phyloP scores from a whole-genome alignment of 2,888 invertebrate genomes.

The Lamellibrachia satsuma region DNA sequence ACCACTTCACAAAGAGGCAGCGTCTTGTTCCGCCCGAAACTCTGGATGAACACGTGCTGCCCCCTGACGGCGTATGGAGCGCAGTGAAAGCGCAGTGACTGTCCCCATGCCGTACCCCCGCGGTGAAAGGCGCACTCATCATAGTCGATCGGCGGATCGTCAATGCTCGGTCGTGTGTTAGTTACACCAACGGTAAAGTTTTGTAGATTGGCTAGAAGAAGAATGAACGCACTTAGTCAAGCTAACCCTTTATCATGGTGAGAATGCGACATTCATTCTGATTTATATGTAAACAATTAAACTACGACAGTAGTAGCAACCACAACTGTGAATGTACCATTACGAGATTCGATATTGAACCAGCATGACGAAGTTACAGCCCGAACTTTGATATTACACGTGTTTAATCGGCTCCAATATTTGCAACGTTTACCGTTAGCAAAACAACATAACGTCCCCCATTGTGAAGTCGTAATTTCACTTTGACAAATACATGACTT shows the following conservation, averaged over 20 bases:
- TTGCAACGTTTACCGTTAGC: no score
- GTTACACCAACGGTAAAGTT: not conserved
- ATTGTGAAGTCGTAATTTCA: no score
- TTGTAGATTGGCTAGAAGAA: not conserved
- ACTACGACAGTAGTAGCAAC: no score
- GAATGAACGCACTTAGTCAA: not conserved
- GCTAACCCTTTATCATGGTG: not conserved
- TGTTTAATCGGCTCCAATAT: no score
- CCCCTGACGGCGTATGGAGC: not conserved
- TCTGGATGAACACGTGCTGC: not conserved
- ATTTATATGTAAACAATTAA: no score
- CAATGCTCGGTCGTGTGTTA: not conserved
- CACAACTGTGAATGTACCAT: no score
- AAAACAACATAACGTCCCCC: no score
- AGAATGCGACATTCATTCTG: no score
- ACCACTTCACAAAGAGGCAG: not conserved
- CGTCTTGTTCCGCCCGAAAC: not conserved
- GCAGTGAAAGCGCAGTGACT: not conserved
- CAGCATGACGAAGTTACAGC: no score
- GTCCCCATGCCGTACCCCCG: not conserved
- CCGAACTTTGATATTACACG: no score
- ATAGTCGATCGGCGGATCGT: not conserved
- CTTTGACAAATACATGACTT: no score
- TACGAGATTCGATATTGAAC: no score
- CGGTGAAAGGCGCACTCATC: not conserved